These are phyloP conservation scores for Tiliqua scincoides DNA, from an alignment of 2,113 vertebrate species.

Conservation along the genomic window DNA sequence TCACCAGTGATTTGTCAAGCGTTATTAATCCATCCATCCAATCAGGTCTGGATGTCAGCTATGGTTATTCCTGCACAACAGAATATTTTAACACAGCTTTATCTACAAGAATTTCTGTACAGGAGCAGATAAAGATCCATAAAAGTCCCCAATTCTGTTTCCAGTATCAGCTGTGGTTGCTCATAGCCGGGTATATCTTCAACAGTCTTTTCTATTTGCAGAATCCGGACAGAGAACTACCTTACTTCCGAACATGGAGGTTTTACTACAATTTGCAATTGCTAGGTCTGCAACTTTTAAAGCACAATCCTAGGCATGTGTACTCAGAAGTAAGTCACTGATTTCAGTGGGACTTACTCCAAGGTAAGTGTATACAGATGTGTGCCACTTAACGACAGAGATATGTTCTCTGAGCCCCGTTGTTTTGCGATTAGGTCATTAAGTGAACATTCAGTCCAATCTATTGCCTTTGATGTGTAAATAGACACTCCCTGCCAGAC, in stretches of 20 bases:
- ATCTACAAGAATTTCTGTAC: not conserved
- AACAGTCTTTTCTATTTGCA: not conserved
- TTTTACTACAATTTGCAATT: not conserved
- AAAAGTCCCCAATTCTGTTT: not conserved
- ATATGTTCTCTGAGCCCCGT: too few species aligned
- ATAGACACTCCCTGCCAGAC: too few species aligned
- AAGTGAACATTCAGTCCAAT: too few species aligned
- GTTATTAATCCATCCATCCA: slow-evolving; percentile 11
- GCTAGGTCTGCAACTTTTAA: too few species aligned
- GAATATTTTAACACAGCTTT: not conserved
- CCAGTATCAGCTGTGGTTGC: too few species aligned
- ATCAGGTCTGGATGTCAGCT: slow-evolving; percentile 12
- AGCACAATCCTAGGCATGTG: too few species aligned
- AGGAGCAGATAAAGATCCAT: not conserved
- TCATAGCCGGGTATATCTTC: not conserved
- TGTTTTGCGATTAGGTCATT: too few species aligned
- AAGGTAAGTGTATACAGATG: too few species aligned
- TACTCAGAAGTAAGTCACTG: too few species aligned
- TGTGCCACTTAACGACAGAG: too few species aligned
- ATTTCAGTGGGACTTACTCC: too few species aligned
- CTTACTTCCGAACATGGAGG: not conserved
- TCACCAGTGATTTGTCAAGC: slow-evolving; percentile 9
- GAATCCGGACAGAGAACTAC: not conserved
- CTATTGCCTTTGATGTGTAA: too few species aligned
- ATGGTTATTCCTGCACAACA: slow-evolving; percentile 10